phyloP scores from a whole-genome alignment of 2,113 vertebrate genomes.

The Microcebus griseorufus region DNA sequence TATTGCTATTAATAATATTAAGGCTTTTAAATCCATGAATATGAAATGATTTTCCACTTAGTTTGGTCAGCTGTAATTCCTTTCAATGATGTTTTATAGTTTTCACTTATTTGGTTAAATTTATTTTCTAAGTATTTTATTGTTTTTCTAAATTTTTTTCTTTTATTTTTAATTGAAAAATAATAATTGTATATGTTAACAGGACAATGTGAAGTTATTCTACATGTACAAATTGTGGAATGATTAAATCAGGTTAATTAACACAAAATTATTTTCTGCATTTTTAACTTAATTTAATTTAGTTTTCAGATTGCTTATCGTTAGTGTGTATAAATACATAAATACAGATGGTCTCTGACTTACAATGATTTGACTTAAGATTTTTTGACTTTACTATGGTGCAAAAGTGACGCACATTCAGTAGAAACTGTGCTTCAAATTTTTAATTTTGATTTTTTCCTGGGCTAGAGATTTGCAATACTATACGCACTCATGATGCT shows the following conservation, averaged over 20 bases:
- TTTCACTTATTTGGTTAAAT: not conserved
- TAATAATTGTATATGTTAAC: not conserved
- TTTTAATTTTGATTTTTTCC: not conserved
- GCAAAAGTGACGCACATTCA: not conserved
- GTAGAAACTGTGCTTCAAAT: not conserved
- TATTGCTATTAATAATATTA: not conserved
- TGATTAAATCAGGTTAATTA: not conserved
- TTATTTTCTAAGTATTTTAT: not conserved
- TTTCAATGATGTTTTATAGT: not conserved
- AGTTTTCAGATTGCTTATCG: not conserved
- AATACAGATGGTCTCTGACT: not conserved
- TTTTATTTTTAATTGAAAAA: not conserved
- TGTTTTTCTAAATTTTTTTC: not conserved
- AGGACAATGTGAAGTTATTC: too few relatives aligned
- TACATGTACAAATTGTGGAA: not conserved
- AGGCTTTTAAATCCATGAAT: not conserved
- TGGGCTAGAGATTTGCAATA: too few relatives aligned
- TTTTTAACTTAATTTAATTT: not conserved
- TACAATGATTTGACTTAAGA: not conserved
- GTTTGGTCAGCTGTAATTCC: not conserved
- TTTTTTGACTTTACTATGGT: not conserved
- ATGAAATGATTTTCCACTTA: not conserved
- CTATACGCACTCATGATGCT: not conserved
- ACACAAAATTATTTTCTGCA: not conserved
- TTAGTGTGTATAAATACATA: not conserved